Percentiles rank a stretch among this genome's conserved stretches.
phyloP scores from a whole-genome alignment of 2,113 vertebrate genomes.

The Ptilorrhoa leucosticta region DNA sequence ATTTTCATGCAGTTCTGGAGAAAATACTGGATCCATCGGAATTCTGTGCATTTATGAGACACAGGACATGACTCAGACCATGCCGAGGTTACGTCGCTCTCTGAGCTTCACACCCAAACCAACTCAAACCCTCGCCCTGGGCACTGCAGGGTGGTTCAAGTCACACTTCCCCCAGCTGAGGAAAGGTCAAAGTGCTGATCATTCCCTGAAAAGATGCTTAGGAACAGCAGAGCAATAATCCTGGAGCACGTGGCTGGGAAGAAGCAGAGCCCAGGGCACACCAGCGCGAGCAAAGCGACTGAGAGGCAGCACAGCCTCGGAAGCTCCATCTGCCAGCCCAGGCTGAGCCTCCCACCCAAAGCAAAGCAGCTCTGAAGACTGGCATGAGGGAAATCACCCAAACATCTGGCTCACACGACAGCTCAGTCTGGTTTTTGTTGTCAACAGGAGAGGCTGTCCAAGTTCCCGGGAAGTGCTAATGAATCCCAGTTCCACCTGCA shows the following conservation, averaged over 20 bases:
- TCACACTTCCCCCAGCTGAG: background rate
- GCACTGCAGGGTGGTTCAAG: fast-evolving
- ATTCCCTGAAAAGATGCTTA: background rate
- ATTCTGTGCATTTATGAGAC: fast-evolving
- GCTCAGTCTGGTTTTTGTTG: background rate
- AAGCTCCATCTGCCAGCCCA: background rate
- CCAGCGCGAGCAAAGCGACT: background rate
- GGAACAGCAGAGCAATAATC: background rate
- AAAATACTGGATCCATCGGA: background rate
- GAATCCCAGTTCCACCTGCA: background rate
- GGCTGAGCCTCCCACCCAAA: background rate
- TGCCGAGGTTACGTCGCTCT: fast-evolving
- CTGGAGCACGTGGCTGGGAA: background rate
- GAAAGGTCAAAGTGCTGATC: background rate
- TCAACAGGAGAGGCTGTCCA: background rate
- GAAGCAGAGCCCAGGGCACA: background rate
- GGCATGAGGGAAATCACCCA: background rate
- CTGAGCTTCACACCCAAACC: background rate
- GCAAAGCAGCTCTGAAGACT: background rate
- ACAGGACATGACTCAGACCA: background rate
- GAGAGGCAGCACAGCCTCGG: background rate
- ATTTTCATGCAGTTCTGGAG: background rate
- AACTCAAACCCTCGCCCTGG: background rate
- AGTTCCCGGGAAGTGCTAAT: background rate
- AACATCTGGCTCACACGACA: background rate